Percentiles rank a stretch among this genome's conserved stretches.
Evolutionary conservation across 2,888 invertebrate species (phyloP).

Genomic region (Cremastinae sp.): DNA sequence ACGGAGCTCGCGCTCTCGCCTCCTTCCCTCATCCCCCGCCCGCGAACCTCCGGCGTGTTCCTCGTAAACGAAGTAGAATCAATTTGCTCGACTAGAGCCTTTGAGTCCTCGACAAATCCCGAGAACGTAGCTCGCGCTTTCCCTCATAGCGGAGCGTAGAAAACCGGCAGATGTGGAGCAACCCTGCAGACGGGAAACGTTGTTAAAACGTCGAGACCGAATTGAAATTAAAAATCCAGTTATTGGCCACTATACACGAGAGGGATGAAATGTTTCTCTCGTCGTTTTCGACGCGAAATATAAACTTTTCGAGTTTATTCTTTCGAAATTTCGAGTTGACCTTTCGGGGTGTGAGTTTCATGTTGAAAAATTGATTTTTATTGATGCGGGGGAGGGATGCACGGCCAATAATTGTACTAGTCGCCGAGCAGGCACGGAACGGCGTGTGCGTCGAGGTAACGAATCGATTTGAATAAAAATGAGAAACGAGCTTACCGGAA

Average conservation of each 20-base stretch:
- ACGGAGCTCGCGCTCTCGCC: conserved; percentile 4
- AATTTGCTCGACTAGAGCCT: conserved; percentile 62
- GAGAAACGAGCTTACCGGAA: conserved; percentile 50
- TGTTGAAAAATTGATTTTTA: too few species aligned
- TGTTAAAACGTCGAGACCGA: conserved; percentile 51
- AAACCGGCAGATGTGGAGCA: conserved; percentile 61
- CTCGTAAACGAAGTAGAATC: conserved; percentile 59
- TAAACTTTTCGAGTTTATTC: too few species aligned
- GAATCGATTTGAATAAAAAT: conserved; percentile 61
- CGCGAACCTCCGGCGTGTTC: conserved; percentile 32
- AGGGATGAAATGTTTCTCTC: neutral
- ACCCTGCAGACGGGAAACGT: conserved; percentile 49
- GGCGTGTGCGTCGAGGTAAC: conserved; percentile 47
- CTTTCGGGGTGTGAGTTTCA: too few species aligned
- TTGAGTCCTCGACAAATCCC: conserved; percentile 62
- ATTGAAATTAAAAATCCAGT: conserved; percentile 22
- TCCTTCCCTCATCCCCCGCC: conserved; percentile 6
- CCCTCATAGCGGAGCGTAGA: conserved; percentile 43
- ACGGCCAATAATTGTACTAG: conserved; percentile 21
- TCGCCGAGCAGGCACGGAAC: neutral
- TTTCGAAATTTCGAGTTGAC: too few species aligned
- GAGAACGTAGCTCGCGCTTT: conserved; percentile 53
- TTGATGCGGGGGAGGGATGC: too few species aligned
- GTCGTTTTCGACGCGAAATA: neutral
- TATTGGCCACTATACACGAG: too few species aligned